phyloP scores from a whole-genome alignment of 1,140 invertebrate genomes.

The Zaprionus lachaisei region DNA sequence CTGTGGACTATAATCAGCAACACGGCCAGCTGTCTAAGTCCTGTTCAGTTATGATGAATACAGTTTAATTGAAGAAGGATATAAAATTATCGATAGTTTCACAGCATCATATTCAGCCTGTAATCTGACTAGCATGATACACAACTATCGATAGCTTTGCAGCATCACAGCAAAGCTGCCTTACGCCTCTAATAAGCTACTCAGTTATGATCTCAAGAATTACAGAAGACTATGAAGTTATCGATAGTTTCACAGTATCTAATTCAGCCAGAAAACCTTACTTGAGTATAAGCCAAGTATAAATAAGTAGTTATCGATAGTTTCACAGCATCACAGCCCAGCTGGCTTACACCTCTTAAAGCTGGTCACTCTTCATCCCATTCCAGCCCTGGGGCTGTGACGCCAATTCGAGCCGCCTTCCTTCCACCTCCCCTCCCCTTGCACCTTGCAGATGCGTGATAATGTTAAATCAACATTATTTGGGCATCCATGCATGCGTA shows the following conservation, averaged over 20 bases:
- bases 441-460: slow-evolving; percentile 51
- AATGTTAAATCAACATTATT: slow-evolving; percentile 84
- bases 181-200: neutral
- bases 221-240: too few species aligned
- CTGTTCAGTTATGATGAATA: too few species aligned
- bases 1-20: too few species aligned
- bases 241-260: too few species aligned
- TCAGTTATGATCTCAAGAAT: neutral
- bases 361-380: slow-evolving; percentile 20
- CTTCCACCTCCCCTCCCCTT: neutral
- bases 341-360: neutral
- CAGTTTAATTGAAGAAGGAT: too few species aligned
- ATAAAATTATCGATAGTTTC: neutral
- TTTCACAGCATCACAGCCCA: neutral
- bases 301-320: neutral
- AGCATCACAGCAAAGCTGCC: neutral
- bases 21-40: too few species aligned
- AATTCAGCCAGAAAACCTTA: too few species aligned
- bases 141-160: neutral
- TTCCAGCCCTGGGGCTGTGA: slow-evolving; percentile 51
- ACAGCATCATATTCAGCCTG: neutral
- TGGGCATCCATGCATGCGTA: slow-evolving; percentile 82
- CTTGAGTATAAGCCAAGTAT: too few species aligned
- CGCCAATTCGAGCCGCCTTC: slow-evolving; percentile 12
- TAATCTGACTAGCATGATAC: too few species aligned